These are phyloP conservation scores for Lycaena phlaeas DNA, from an alignment of 2,888 invertebrate species.

Conservation along the genomic window DNA sequence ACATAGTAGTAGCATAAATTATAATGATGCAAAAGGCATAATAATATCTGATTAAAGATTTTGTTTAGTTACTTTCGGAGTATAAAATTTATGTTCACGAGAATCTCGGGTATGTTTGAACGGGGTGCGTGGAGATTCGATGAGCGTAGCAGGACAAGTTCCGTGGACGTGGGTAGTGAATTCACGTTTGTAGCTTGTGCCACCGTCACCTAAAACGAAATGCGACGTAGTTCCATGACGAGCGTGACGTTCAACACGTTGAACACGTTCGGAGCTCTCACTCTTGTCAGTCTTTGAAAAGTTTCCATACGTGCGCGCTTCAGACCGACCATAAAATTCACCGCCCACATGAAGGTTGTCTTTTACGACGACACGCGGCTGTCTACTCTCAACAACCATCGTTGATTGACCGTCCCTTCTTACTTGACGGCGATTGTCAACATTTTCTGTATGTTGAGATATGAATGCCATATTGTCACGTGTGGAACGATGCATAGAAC, in stretches of 20 bases:
- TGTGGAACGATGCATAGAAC: slow-evolving; percentile 82
- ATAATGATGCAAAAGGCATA: slow-evolving; percentile 17
- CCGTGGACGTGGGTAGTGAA: slow-evolving; percentile 80
- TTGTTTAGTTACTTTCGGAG: slow-evolving; percentile 76
- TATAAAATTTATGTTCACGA: slow-evolving; percentile 87
- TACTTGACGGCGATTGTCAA: slow-evolving; percentile 44
- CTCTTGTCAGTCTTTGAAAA: slow-evolving; percentile 68
- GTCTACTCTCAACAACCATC: slow-evolving; percentile 70
- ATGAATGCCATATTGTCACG: slow-evolving; percentile 66
- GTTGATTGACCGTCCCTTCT: slow-evolving; percentile 71
- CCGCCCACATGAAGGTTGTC: slow-evolving; percentile 83
- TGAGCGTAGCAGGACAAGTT: slow-evolving; percentile 85
- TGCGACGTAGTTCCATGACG: slow-evolving; percentile 81
- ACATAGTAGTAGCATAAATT: not conserved
- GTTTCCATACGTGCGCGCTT: slow-evolving; percentile 79
- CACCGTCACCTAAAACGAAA: slow-evolving; percentile 81
- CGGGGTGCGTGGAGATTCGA: slow-evolving; percentile 82
- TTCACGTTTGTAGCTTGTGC: slow-evolving; percentile 83
- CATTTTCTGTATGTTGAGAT: slow-evolving; percentile 65
- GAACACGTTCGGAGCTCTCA: slow-evolving; percentile 54
- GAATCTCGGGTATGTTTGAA: slow-evolving; percentile 90
- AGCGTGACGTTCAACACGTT: slow-evolving; percentile 74
- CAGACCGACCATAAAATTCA: slow-evolving; percentile 81
- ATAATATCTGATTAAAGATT: slow-evolving; percentile 21
- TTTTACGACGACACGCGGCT: slow-evolving; percentile 73